Conservation (phyloP, 1,140 invertebrate genomes). For the Lordiphosa mommai region DNA sequence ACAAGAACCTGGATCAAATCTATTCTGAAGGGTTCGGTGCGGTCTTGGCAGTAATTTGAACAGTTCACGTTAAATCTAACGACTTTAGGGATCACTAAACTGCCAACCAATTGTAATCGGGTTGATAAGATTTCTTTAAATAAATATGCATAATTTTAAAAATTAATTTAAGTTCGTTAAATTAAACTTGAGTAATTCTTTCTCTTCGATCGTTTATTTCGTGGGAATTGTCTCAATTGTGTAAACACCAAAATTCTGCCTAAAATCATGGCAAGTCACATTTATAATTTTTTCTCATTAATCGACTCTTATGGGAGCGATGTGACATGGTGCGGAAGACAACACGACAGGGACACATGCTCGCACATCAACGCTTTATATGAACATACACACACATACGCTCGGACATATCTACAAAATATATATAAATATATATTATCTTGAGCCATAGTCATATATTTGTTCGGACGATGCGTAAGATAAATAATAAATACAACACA, state of each 20-base stretch:
- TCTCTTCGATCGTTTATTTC: too few species aligned
- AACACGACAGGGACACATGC: constrained; percentile 40
- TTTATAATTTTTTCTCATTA: constrained; percentile 28
- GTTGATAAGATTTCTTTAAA: too few species aligned
- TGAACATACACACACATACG: neutral
- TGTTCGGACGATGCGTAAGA: constrained; percentile 29
- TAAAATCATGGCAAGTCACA: constrained; percentile 30
- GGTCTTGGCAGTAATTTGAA: too few species aligned
- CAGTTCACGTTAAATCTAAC: too few species aligned
- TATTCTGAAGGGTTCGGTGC: too few species aligned
- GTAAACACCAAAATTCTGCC: constrained; percentile 25
- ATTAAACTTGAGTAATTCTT: too few species aligned
- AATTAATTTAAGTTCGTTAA: too few species aligned
- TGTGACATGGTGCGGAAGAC: constrained; percentile 21
- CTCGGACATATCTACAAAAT: too few species aligned
- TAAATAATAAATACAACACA: constrained; percentile 40
- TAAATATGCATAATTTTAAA: too few species aligned
- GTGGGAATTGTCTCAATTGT: neutral
- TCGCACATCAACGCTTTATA: neutral
- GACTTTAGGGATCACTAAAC: too few species aligned
- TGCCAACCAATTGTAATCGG: too few species aligned
- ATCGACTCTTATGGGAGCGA: constrained; percentile 12
- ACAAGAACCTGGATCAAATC: too few species aligned
- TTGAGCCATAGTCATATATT: constrained; percentile 4
- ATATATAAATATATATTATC: constrained; percentile 3